Evolutionary conservation across 2,797 vertebrate species (phyloP), one percentile per base, ranked within the genome.

Genomic region (Crocodylus rhombifer): DNA sequence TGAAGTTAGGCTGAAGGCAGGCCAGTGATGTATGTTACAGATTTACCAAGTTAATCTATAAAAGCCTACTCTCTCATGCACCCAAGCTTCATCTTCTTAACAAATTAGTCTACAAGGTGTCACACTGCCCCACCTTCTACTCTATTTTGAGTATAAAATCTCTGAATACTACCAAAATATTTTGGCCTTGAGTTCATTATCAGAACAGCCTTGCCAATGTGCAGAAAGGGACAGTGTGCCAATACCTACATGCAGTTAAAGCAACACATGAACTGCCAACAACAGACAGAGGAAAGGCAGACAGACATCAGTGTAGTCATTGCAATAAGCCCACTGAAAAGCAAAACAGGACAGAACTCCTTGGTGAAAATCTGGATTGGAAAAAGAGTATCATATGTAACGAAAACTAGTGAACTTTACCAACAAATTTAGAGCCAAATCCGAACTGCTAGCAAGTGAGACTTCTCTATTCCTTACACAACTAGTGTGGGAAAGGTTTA

Each of bases 401-500:
- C 36, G 88, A 87, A 84, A 92, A 92, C 78, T 75, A 55, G 91
- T 93, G 77, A 2, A 79, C 85, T 80, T 75, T 86, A 95, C 88
- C 90, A 87, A 74, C 67, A 83, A 86, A 89, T 88, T 61, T 77
- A 89, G 95, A 95, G 95, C 94, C 92, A 90, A 57, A 23, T 64
- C 88, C 95, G 96, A 97, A 97, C 97, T 96, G 97, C 89, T 97
- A 93, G 95, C 90, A 25, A 95, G 88, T 74, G 85, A 93, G 88
- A 94, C 84, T 90, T 90, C 93, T 96, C 94, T 85, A 87, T 97
- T 97, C 94, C 88, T 97, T 96, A 97, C 91, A 86, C 86, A 94
- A 75, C 56, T 94, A 94, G 80, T 67, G 87, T 0, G 81, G 94
- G 62, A 8, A 92, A 87, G 71, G 65, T 82, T 76, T 79, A 83